Evolutionary conservation across 2,888 invertebrate species (phyloP).

Genomic region (Charanyca ferruginea): DNA sequence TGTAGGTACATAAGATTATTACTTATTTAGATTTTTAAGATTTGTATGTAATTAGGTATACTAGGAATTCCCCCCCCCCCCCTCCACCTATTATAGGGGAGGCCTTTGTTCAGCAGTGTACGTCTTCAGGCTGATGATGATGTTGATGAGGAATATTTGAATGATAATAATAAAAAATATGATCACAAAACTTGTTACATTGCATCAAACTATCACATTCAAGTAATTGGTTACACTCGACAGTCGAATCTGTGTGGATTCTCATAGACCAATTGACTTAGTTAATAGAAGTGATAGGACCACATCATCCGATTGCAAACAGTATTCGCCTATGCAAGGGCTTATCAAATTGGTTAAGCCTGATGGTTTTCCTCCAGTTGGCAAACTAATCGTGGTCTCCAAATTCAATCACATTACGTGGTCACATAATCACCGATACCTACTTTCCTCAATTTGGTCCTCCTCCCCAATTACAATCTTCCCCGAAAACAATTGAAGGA

Average conservation of each 20-base stretch:
- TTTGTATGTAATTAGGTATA: too few species aligned
- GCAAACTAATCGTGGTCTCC: constrained; percentile 26
- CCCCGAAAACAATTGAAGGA: constrained; percentile 49
- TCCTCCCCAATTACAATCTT: constrained; percentile 38
- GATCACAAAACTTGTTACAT: too few species aligned
- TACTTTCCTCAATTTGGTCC: constrained; percentile 41
- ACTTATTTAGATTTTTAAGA: too few species aligned
- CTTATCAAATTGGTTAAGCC: constrained; percentile 7
- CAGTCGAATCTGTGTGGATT: not conserved
- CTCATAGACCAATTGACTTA: not conserved
- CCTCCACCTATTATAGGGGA: too few species aligned
- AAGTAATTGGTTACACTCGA: constrained; percentile 1
- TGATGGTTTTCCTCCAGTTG: constrained; percentile 20
- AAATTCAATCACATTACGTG: constrained; percentile 57
- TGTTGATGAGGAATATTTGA: too few species aligned
- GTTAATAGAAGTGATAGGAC: not conserved
- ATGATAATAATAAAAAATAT: too few species aligned
- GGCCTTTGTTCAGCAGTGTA: too few species aligned
- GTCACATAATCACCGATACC: constrained; percentile 29
- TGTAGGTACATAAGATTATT: too few species aligned
- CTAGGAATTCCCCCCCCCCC: too few species aligned
- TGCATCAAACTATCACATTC: not conserved
- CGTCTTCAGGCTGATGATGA: too few species aligned
- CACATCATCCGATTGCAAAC: not conserved
- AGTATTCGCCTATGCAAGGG: not conserved